Conservation (phyloP, 2,888 invertebrate species). For the Dugesia japonica region DNA sequence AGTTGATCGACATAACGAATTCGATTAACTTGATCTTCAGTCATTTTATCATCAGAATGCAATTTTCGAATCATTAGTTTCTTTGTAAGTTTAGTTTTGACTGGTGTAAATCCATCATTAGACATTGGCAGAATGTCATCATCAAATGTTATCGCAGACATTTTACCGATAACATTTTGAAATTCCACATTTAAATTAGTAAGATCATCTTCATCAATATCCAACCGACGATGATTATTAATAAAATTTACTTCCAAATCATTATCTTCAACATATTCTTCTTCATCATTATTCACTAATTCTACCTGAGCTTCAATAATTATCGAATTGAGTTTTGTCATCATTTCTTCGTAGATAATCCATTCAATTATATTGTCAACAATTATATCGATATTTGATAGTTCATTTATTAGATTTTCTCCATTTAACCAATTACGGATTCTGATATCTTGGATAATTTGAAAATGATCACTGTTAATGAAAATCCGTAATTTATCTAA, state of each 20-base stretch:
- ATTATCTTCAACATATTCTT: background rate
- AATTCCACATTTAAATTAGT: background rate
- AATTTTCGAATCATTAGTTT: background rate
- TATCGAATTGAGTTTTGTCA: too few relatives aligned
- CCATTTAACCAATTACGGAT: background rate
- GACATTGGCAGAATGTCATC: background rate
- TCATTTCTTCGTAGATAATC: too few relatives aligned
- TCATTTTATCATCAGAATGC: slow-evolving; percentile 37
- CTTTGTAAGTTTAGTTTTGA: background rate
- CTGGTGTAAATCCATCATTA: background rate
- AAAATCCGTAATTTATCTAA: background rate
- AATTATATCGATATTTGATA: background rate
- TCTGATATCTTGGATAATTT: background rate
- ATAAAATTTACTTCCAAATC: slow-evolving; percentile 7
- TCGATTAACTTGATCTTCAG: slow-evolving; percentile 36
- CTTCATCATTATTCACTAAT: background rate
- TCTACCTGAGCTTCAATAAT: background rate
- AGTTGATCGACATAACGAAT: slow-evolving; percentile 39
- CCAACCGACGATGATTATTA: slow-evolving; percentile 3
- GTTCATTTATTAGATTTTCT: background rate
- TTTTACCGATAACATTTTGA: background rate
- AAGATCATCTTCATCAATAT: background rate
- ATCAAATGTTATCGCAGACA: background rate
- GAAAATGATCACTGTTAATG: background rate
- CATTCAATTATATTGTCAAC: background rate